Evolutionary conservation across 2,797 vertebrate genomes (phyloP), one percentile per base, ranked within the genome.

Genomic region (Aphelocoma californica): DNA sequence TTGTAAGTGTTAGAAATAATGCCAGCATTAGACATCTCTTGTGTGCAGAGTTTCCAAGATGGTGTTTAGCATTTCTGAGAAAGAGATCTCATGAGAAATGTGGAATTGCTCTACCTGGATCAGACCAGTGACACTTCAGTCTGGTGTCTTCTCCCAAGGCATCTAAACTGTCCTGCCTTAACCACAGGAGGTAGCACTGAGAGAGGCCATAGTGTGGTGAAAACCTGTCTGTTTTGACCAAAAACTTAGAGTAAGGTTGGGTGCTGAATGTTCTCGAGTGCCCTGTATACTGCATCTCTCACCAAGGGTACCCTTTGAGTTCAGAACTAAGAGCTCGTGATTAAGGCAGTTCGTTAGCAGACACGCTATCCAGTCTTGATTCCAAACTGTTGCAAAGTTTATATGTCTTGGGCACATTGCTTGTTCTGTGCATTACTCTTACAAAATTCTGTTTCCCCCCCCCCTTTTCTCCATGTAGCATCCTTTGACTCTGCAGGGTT

Each of bases 1-100:
- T 93, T 80, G 88, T 94, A 95, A 93, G 92, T 89, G 92, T 97
- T 97, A 95, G 93, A 96, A 96, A 95, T 93, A 96, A 85, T 95
- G 95, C 82, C 89, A 93, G 78, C 91, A 88, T 95, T 94, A 92
- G 95, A 75, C 67, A 88, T 96, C 86, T 96, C 93, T 48, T 91
- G 86, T 90, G 91, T 88, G 83, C 84, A 78, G 91, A 82, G 74
- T 70, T 93, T 94, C 90, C 88, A 96, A 95, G 74, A 90, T 90
- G 90, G 75, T 87, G 70, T 73, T 96, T 70, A 92, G 74, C 67
- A 67, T 82, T 88, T 97, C 88, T 96, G 95, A 91, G 94, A 94
- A 97, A 51, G 69, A 85, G 62, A 81, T 80, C 88, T 95, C 81
- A 36, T 20, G 74, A 83, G 93, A 93, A 92, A 94, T 54, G 38